These are phyloP conservation scores for Sipha flava DNA, from an alignment of 1,140 invertebrate species.

Conservation along the genomic window DNA sequence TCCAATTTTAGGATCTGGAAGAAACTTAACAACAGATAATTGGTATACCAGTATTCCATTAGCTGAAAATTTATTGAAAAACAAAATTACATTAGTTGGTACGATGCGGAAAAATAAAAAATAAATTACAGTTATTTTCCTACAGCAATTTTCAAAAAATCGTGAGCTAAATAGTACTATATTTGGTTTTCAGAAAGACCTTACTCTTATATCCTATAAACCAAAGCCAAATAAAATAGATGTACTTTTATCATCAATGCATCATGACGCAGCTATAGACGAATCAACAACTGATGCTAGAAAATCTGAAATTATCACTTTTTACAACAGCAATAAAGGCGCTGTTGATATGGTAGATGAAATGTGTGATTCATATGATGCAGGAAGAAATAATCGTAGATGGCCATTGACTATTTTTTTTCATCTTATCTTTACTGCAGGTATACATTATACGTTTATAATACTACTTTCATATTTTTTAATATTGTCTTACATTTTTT, in stretches of 20 bases:
- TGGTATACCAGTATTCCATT: neutral
- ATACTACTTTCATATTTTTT: neutral
- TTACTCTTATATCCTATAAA: neutral
- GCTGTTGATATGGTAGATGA: conserved; percentile 2
- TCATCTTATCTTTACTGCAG: neutral
- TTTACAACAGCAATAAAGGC: conserved; percentile 37
- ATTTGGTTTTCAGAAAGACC: neutral
- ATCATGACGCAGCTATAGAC: neutral
- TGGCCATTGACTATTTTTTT: conserved; percentile 33
- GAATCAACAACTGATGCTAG: neutral
- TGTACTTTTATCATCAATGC: conserved; percentile 38
- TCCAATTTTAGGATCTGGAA: conserved; percentile 35
- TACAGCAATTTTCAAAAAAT: neutral
- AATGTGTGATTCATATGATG: conserved; percentile 32
- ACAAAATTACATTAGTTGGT: conserved; percentile 31
- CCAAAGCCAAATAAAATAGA: conserved; percentile 39
- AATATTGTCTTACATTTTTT: neutral
- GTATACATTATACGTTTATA: neutral
- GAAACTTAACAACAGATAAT: conserved; percentile 38
- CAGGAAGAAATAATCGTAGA: neutral
- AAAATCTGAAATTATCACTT: conserved; percentile 40
- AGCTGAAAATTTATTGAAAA: conserved; percentile 35
- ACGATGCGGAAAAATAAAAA: conserved; percentile 4
- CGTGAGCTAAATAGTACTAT: neutral
- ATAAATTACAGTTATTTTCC: neutral